These are phyloP conservation scores for Sarcophaga subvicina DNA, from an alignment of 2,888 invertebrate species.

Conservation along the genomic window DNA sequence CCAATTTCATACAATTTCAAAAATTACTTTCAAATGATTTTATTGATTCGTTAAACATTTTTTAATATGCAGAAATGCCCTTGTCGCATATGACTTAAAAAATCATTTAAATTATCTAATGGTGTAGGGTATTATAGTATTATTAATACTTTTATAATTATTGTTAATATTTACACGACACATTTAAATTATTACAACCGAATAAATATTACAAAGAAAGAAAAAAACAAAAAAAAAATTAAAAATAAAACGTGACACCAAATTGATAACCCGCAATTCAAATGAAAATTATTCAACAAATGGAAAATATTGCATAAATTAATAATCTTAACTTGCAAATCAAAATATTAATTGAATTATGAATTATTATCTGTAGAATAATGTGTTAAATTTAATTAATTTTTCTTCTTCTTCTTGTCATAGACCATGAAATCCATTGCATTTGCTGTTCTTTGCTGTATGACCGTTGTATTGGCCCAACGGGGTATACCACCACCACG, in stretches of 20 bases:
- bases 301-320: slow-evolving; percentile 11
- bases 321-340: slow-evolving; percentile 37
- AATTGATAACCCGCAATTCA: slow-evolving; percentile 47
- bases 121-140: too few species aligned
- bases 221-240: too few species aligned
- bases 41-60: too few species aligned
- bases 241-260: slow-evolving; percentile 47
- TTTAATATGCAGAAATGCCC: too few species aligned
- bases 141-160: too few species aligned
- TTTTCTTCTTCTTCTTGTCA: slow-evolving; percentile 51
- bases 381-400: neutral
- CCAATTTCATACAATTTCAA: too few species aligned
- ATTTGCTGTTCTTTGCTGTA: slow-evolving; percentile 77
- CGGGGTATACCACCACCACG: slow-evolving; percentile 78
- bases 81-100: too few species aligned
- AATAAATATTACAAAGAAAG: neutral
- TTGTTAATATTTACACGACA: neutral
- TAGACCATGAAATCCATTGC: slow-evolving; percentile 80
- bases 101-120: too few species aligned
- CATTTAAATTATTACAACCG: neutral
- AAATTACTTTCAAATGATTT: too few species aligned
- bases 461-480: slow-evolving; percentile 78
- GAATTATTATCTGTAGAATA: slow-evolving; percentile 28
- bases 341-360: neutral
- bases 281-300: slow-evolving; percentile 36